phyloP scores from a whole-genome alignment of 2,113 vertebrate species.

The Xiphorhynchus elegans region DNA sequence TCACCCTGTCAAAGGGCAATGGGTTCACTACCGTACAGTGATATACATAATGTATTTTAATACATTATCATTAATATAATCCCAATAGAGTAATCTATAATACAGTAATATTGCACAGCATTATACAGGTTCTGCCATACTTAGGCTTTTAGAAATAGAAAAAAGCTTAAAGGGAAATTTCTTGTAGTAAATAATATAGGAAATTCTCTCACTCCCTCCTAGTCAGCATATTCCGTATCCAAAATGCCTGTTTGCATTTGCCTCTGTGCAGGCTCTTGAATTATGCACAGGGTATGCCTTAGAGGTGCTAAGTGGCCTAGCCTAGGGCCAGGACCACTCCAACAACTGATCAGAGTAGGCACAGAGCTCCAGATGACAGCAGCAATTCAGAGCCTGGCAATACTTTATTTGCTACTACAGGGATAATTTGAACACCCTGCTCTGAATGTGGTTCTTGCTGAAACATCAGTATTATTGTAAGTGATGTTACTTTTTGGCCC shows the following conservation, averaged over 20 bases:
- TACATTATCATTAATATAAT: neutral
- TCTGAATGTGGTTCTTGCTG: neutral
- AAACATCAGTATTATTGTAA: neutral
- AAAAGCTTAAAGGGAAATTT: neutral
- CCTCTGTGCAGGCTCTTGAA: neutral
- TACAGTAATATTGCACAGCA: neutral
- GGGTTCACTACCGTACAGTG: neutral
- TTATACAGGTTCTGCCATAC: neutral
- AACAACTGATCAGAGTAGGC: neutral
- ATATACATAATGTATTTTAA: neutral
- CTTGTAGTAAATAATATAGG: neutral
- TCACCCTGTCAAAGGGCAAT: neutral
- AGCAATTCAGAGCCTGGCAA: neutral
- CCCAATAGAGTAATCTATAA: neutral
- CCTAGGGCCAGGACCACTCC: neutral
- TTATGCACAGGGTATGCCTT: neutral
- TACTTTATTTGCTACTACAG: neutral
- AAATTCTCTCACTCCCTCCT: neutral
- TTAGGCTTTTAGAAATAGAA: neutral
- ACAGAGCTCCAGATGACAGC: neutral
- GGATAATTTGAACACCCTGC: neutral
- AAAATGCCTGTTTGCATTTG: neutral
- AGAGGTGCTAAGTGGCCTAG: neutral
- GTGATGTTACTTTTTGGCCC: neutral
- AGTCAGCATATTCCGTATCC: neutral